Evolutionary conservation across 2,113 vertebrate species (phyloP).

Genomic region (Lynx canadensis): DNA sequence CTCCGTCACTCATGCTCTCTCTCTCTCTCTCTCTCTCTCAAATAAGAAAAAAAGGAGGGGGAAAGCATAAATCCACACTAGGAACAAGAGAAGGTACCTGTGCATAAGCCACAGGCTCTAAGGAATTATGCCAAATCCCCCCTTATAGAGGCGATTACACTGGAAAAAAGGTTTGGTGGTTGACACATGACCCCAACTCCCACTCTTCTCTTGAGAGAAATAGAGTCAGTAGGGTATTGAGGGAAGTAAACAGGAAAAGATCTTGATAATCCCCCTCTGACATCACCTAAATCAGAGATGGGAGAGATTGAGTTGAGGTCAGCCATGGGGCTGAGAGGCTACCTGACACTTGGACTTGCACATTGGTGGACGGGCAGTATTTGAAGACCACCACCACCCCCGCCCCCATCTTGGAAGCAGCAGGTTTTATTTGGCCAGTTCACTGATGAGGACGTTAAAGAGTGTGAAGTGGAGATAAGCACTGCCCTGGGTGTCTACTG

Average conservation of each 20-base stretch:
- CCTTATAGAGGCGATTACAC: background rate
- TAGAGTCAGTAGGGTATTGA: background rate
- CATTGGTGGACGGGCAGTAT: background rate
- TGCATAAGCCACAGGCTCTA: background rate
- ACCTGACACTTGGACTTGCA: background rate
- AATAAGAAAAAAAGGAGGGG: no score
- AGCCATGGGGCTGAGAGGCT: background rate
- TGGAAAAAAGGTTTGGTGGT: background rate
- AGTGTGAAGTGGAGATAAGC: background rate
- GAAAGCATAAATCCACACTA: background rate
- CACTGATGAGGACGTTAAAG: accelerated
- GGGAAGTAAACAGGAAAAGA: background rate
- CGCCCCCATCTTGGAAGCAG: no score
- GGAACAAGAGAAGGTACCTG: background rate
- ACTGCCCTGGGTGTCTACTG: background rate
- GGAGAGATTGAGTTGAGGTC: background rate
- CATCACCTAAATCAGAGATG: background rate
- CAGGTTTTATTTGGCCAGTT: background rate
- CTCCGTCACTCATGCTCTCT: no score
- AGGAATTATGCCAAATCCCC: background rate
- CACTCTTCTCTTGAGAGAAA: background rate
- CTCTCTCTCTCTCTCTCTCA: no score
- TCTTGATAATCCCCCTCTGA: background rate
- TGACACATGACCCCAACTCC: background rate
- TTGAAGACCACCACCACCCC: background rate